Percentiles rank a stretch among this genome's conserved stretches.
These are phyloP conservation scores for Merodon equestris DNA, from an alignment of 2,888 invertebrate species.

Conservation along the genomic window DNA sequence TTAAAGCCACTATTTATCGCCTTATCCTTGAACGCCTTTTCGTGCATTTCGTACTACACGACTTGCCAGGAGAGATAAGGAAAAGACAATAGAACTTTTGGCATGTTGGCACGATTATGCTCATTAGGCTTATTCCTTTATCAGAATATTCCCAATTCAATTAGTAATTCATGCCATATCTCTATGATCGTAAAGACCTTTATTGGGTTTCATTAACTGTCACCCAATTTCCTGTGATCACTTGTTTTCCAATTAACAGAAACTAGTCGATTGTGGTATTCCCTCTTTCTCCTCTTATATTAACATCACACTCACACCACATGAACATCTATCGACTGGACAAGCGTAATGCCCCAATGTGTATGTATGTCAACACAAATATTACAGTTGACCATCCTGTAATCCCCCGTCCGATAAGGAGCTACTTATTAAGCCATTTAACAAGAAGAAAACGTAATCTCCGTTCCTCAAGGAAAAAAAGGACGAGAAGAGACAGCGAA, in stretches of 20 bases:
- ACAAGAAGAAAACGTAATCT: conserved; percentile 67
- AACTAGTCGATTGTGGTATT: conserved; percentile 41
- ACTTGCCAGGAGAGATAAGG: no score
- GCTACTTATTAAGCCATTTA: conserved; percentile 69
- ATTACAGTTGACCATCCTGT: conserved; percentile 69
- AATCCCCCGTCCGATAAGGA: conserved; percentile 64
- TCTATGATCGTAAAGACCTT: conserved; percentile 27
- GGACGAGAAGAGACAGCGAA: conserved; percentile 6
- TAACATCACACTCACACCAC: no score
- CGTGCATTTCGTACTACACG: no score
- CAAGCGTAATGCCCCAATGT: conserved; percentile 46
- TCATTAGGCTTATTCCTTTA: no score
- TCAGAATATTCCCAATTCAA: conserved; percentile 19
- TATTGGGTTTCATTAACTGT: conserved; percentile 56
- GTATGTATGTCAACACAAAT: conserved; percentile 69
- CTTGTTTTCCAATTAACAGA: conserved; percentile 57
- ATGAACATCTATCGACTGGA: no score
- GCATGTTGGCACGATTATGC: no score
- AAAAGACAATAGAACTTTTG: no score
- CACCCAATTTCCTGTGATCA: conserved; percentile 53
- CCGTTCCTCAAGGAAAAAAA: conserved; percentile 30
- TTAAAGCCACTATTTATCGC: no score
- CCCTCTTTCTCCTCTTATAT: neutral
- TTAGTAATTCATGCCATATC: conserved; percentile 25
- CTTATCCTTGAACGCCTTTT: no score